Percentiles rank a stretch among this genome's conserved stretches.
Evolutionary conservation across 2,797 vertebrate genomes (phyloP).

Genomic region (Chrysocyon brachyurus): DNA sequence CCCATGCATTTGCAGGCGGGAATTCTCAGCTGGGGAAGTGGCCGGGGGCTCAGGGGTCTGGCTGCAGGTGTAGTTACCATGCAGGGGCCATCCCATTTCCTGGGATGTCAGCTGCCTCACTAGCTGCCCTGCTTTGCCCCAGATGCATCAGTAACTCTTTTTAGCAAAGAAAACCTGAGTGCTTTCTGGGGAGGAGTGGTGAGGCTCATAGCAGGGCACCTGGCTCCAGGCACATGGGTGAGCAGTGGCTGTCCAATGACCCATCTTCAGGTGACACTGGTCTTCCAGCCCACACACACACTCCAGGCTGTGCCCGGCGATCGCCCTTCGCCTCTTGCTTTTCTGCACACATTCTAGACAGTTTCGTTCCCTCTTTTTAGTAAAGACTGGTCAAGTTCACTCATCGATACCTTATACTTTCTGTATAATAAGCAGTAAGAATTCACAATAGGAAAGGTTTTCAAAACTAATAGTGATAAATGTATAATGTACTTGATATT

Average conservation of each 20-base stretch:
- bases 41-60: background rate
- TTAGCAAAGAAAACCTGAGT: background rate
- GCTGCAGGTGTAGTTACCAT: rapidly evolving
- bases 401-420: background rate
- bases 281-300: background rate
- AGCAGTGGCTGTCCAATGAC: background rate
- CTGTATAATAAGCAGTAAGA: background rate
- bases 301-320: background rate
- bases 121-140: background rate
- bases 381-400: background rate
- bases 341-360: background rate
- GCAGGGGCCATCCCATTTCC: background rate
- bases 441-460: background rate
- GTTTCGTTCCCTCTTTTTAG: background rate
- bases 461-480: background rate
- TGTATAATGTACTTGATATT: background rate
- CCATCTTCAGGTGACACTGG: background rate
- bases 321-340: background rate
- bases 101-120: rapidly evolving
- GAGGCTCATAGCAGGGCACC: background rate
- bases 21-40: background rate
- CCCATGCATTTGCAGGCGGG: background rate
- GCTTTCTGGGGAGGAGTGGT: background rate
- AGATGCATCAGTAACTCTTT: background rate
- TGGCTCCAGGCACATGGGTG: background rate